Evolutionary conservation across 2,113 vertebrate species (phyloP), one percentile per base, ranked within the genome.

Genomic region (Nothobranchius kuhntae): DNA sequence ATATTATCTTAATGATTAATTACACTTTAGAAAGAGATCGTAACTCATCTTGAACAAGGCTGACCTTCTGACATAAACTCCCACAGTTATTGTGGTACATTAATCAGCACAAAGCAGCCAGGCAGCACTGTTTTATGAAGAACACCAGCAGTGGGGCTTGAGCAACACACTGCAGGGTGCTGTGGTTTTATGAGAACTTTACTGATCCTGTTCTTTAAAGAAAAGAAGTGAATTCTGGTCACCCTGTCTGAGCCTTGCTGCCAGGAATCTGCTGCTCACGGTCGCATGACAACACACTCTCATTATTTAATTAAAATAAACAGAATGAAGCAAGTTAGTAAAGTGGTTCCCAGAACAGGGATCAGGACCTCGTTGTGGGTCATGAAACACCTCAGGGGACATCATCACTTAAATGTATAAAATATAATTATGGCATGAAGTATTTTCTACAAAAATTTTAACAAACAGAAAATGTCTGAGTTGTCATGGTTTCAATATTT

Each of bases 201-300:
- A 74, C 68, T 82, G 72, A 64, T 64, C 61, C 53, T 13, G 44
- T 13, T 54, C 80, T 84, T 86, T 89, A 73, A 81, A 79, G 65
- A 65, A 21, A 51, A 51, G 55, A 58, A 47, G 54, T 74, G 55
- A 57, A 71, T 65, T 78, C 60, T 60, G 63, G 65, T 81, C 77
- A 53, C 77, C 64, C 44, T 57, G 73, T 82, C 78, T 76, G 69
- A 11, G 51, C 58, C 38, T 48, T 77, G 38, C 66, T 73, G 77
- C 61, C 64, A 75, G 71, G 64, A 77, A 77, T 68, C 51, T 36
- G 53, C 53, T 15, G 53, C 53, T 54, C 17, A 13, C n/a, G 12
- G 1, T 51, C 36, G 10, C 6, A 61, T 24, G 4, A 11, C 24
- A 6, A 53, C 51, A 24, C 9, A 53, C 51, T 12, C 10, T 12